Percentiles rank a stretch among this genome's conserved stretches.
Evolutionary conservation across 2,797 vertebrate genomes (phyloP).

Genomic region (Rhynchotus rufescens): DNA sequence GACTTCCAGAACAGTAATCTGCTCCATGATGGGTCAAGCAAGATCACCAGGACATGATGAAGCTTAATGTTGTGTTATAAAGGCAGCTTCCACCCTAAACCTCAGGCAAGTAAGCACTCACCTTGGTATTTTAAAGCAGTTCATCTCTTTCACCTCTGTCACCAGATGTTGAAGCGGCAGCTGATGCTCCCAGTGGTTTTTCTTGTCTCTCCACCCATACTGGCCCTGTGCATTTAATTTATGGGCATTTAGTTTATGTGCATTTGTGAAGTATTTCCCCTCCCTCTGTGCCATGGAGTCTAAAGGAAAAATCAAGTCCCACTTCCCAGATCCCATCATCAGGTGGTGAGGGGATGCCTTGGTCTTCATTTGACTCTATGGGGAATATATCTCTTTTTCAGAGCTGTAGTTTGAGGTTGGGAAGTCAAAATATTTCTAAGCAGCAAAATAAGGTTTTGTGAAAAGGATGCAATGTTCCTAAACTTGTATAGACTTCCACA

Average conservation of each 20-base stretch:
- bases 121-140: not conserved
- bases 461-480: not conserved
- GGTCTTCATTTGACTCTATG: not conserved
- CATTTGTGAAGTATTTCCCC: not conserved
- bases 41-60: not conserved
- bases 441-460: not conserved
- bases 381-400: not conserved
- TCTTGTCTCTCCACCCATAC: not conserved
- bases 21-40: not conserved
- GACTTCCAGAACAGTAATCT: not conserved
- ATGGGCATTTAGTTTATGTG: not conserved
- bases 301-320: rapidly evolving
- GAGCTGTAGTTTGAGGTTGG: not conserved
- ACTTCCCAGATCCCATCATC: not conserved
- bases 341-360: not conserved
- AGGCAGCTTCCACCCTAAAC: not conserved
- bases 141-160: not conserved
- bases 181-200: not conserved
- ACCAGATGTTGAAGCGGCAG: not conserved
- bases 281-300: not conserved
- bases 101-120: not conserved
- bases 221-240: not conserved
- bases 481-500: not conserved
- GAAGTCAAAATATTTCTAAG: not conserved
- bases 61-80: not conserved